Percentiles rank a stretch among this genome's conserved stretches.
Conservation (phyloP, 1,140 invertebrate genomes). For the Forficula auricularia region DNA sequence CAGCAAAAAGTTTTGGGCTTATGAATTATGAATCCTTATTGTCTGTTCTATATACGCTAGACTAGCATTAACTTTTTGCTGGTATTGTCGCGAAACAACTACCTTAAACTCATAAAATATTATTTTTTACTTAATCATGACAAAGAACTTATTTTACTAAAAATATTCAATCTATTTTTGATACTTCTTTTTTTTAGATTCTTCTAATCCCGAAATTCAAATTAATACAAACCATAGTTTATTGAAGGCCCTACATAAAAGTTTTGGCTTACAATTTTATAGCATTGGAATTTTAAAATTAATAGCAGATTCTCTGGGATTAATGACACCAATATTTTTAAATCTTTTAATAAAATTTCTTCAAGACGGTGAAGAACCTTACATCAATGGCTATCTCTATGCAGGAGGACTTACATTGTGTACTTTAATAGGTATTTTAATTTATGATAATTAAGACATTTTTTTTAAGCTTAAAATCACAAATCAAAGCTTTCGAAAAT, state of each 20-base stretch:
- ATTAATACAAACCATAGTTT: neutral
- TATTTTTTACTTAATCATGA: too few species aligned
- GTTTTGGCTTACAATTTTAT: constrained; percentile 79
- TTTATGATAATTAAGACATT: constrained; percentile 11
- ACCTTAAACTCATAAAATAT: too few species aligned
- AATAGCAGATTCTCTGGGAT: constrained; percentile 60
- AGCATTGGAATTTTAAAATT: constrained; percentile 75
- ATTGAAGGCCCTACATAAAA: constrained; percentile 19
- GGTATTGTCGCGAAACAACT: too few species aligned
- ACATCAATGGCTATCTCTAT: constrained; percentile 59
- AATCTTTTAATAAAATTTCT: constrained; percentile 67
- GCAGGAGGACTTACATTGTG: constrained; percentile 49
- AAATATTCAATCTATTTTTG: too few species aligned
- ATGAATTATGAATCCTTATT: too few species aligned
- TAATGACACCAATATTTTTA: constrained; percentile 76
- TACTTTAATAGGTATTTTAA: constrained; percentile 38
- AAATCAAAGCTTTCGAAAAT: too few species aligned
- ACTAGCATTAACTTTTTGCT: too few species aligned
- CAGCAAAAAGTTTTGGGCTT: too few species aligned
- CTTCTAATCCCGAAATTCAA: too few species aligned
- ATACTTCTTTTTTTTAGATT: too few species aligned
- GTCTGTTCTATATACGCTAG: too few species aligned
- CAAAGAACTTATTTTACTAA: too few species aligned
- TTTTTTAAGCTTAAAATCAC: constrained; percentile 9
- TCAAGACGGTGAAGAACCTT: constrained; percentile 47